phyloP scores from a whole-genome alignment of 2,888 invertebrate genomes.

The Epiblema foenella region DNA sequence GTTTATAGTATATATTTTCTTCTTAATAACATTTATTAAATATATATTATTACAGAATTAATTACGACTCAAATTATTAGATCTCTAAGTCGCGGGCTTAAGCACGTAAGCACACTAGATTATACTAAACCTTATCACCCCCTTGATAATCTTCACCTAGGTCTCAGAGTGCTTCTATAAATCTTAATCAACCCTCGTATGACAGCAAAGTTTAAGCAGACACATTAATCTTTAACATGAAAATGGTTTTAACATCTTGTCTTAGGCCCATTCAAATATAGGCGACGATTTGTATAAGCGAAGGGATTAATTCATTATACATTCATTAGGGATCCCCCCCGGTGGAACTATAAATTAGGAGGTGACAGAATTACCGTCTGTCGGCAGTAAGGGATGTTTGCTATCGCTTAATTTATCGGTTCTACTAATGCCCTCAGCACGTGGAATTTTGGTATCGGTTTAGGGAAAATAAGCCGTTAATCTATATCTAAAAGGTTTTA shows the following conservation, averaged over 20 bases:
- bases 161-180: conserved; percentile 8
- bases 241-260: conserved; percentile 13
- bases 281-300: conserved; percentile 37
- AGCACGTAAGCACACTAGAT: neutral
- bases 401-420: conserved; percentile 39
- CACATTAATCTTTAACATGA: conserved; percentile 27
- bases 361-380: conserved; percentile 43
- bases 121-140: neutral
- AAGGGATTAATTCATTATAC: conserved; percentile 43
- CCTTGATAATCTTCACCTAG: conserved; percentile 2
- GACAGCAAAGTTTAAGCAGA: conserved; percentile 10
- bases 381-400: conserved; percentile 24
- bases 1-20: no score
- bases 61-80: neutral
- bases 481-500: conserved; percentile 15
- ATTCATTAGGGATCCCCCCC: conserved; percentile 44
- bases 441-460: conserved; percentile 19
- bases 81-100: neutral
- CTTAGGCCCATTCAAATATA: conserved; percentile 17
- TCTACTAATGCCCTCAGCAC: conserved; percentile 27
- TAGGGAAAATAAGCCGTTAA: conserved; percentile 21
- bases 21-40: no score
- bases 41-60: no score
- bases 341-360: conserved; percentile 42
- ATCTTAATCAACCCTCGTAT: conserved; percentile 23